Evolutionary conservation across 64 coral and sea anemone species (phyloP).

Genomic region (Stylophora pistillata): DNA sequence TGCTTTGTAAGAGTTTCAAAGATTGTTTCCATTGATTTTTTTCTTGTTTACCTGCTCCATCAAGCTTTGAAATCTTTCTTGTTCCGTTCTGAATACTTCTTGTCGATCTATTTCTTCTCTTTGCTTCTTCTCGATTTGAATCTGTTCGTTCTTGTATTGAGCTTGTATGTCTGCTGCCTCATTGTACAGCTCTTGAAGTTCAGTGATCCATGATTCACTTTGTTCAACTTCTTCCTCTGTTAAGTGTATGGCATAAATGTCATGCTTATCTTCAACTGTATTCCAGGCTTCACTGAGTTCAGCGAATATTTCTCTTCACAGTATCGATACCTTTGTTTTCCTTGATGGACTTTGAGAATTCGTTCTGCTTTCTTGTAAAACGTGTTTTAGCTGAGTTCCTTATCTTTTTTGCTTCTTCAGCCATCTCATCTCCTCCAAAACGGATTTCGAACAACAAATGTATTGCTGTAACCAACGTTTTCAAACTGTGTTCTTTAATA

Average conservation of each 20-base stretch:
- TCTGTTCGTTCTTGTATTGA: constrained; percentile 46
- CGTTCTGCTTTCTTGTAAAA: constrained; percentile 74
- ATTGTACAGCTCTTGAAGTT: constrained; percentile 61
- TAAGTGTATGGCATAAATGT: constrained; percentile 55
- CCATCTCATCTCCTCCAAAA: constrained; percentile 3
- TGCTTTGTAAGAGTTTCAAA: constrained; percentile 44
- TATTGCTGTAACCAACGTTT: constrained; percentile 5
- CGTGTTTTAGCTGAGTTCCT: constrained; percentile 48
- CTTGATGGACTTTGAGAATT: constrained; percentile 50
- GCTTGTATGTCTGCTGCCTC: constrained; percentile 35
- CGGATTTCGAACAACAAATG: constrained; percentile 77
- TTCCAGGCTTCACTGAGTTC: constrained; percentile 71
- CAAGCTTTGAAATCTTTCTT: constrained; percentile 46
- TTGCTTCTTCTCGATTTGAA: constrained; percentile 25
- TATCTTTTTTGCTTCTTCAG: constrained; percentile 71
- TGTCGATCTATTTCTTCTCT: constrained; percentile 41
- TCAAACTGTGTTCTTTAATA: neutral
- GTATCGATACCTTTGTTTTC: constrained; percentile 48
- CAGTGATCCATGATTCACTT: constrained; percentile 46
- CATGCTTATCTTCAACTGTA: constrained; percentile 65
- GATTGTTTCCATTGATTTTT: constrained; percentile 15
- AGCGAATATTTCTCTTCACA: constrained; percentile 39
- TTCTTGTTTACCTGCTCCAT: constrained; percentile 24
- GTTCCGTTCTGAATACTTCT: constrained; percentile 47
- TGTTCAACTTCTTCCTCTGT: constrained; percentile 66